A percentile compares a stretch with the other conserved stretches of the same genome.
These are phyloP conservation scores for Eubasilissa splendida DNA, from an alignment of 2,888 invertebrate genomes.

Conservation along the genomic window DNA sequence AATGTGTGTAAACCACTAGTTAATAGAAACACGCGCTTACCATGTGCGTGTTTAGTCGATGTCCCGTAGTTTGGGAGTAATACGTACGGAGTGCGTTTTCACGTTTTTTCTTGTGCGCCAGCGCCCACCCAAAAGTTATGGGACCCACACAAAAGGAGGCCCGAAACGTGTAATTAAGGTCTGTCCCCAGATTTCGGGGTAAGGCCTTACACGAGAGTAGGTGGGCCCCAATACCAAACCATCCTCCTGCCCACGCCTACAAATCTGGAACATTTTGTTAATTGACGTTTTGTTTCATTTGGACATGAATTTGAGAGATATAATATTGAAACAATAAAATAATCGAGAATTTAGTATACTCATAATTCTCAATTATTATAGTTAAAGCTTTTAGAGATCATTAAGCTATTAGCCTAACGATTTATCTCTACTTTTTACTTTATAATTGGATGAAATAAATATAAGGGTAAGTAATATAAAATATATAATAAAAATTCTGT, in stretches of 20 bases:
- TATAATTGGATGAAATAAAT: too few species aligned
- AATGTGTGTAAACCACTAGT: too few species aligned
- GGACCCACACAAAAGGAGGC: conserved; percentile 43
- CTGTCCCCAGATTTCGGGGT: conserved; percentile 48
- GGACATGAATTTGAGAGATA: not conserved
- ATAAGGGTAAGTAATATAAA: too few species aligned
- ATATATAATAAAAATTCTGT: too few species aligned
- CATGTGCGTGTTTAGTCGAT: not conserved
- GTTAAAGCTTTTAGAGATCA: too few species aligned
- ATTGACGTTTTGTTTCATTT: conserved; percentile 11
- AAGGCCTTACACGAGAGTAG: conserved; percentile 5
- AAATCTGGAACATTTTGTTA: conserved; percentile 1
- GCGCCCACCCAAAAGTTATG: conserved; percentile 47
- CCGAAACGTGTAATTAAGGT: conserved; percentile 52
- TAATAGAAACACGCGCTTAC: not conserved
- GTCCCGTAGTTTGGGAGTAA: not conserved
- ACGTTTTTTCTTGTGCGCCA: conserved; percentile 17
- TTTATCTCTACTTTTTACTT: too few species aligned
- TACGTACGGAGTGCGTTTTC: conserved; percentile 11
- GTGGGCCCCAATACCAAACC: conserved; percentile 13
- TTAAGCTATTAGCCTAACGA: too few species aligned
- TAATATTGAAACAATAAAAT: too few species aligned
- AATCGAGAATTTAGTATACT: too few species aligned
- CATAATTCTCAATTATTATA: too few species aligned
- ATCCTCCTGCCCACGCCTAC: conserved; percentile 31